Percentiles rank a stretch among this genome's conserved stretches.
Conservation (phyloP, 2,888 invertebrate genomes). For the Acleris sparsana region DNA sequence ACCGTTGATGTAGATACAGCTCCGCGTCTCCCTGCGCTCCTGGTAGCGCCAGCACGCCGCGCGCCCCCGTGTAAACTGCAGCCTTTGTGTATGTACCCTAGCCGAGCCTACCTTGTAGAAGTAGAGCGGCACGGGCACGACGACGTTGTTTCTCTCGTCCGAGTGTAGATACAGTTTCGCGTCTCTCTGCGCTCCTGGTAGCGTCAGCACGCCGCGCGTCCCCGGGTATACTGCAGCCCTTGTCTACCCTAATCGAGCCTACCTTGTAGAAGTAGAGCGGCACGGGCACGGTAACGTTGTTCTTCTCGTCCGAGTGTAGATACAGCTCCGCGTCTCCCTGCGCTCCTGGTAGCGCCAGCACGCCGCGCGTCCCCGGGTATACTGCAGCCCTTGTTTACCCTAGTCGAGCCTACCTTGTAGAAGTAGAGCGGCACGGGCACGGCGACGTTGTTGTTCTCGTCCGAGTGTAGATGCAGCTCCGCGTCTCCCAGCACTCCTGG, state of each 20-base stretch:
- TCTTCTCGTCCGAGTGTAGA: neutral
- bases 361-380: slow-evolving; percentile 64
- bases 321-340: slow-evolving; percentile 48
- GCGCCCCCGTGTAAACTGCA: slow-evolving; percentile 45
- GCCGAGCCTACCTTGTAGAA: slow-evolving; percentile 62
- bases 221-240: slow-evolving; percentile 44
- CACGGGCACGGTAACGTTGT: no score
- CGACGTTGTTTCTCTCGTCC: slow-evolving; percentile 50
- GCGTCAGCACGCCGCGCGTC: slow-evolving; percentile 47
- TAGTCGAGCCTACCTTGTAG: slow-evolving; percentile 59
- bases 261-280: slow-evolving; percentile 42
- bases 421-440: slow-evolving; percentile 72
- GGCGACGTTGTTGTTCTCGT: slow-evolving; percentile 63
- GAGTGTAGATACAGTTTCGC: slow-evolving; percentile 45
- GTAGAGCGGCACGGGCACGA: slow-evolving; percentile 71
- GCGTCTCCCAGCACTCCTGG: slow-evolving; percentile 43
- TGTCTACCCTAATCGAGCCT: no score
- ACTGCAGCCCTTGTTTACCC: slow-evolving; percentile 40
- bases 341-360: slow-evolving; percentile 51
- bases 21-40: slow-evolving; percentile 44
- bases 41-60: slow-evolving; percentile 53
- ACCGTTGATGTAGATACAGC: slow-evolving; percentile 42
- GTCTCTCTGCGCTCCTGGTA: slow-evolving; percentile 46
- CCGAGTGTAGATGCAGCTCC: slow-evolving; percentile 54
- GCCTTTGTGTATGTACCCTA: no score